These are phyloP conservation scores for Gastrophryne carolinensis DNA, from an alignment of 2,797 vertebrate species.

Conservation along the genomic window DNA sequence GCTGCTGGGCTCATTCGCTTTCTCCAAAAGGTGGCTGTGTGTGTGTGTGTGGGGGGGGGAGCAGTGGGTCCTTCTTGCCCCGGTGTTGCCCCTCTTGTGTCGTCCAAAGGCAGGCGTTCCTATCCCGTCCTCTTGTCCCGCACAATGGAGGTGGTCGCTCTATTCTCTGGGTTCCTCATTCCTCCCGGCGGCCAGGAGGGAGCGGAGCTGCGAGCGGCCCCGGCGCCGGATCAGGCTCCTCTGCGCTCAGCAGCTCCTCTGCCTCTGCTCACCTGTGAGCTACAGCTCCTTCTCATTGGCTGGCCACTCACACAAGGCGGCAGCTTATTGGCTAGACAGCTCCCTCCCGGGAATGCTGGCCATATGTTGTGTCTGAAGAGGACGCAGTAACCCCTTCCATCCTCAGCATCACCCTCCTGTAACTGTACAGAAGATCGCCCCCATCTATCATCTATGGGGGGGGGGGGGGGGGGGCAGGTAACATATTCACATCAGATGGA, in stretches of 20 bases:
- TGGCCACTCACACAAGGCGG: constrained; percentile 39
- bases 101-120: too few species aligned
- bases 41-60: not conserved
- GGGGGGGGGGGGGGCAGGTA: too few species aligned
- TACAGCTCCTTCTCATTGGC: constrained; percentile 73
- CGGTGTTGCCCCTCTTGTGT: not conserved
- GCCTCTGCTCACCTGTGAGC: constrained; percentile 79
- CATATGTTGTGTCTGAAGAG: constrained; percentile 48
- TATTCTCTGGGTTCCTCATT: not conserved
- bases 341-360: constrained; percentile 35
- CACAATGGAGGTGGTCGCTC: too few species aligned
- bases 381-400: constrained; percentile 63
- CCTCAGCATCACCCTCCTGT: constrained; percentile 7
- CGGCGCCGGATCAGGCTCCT: constrained; percentile 51
- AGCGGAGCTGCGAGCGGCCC: too few species aligned
- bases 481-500: too few species aligned
- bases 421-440: too few species aligned
- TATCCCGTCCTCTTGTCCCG: not conserved
- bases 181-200: too few species aligned
- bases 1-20: constrained; percentile 4
- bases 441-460: too few species aligned
- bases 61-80: not conserved
- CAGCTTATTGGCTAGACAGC: constrained; percentile 60
- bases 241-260: constrained; percentile 58
- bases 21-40: not conserved